Base-by-base conservation (phyloP, 1,140 invertebrate species). In the Physella acuta region DNA sequence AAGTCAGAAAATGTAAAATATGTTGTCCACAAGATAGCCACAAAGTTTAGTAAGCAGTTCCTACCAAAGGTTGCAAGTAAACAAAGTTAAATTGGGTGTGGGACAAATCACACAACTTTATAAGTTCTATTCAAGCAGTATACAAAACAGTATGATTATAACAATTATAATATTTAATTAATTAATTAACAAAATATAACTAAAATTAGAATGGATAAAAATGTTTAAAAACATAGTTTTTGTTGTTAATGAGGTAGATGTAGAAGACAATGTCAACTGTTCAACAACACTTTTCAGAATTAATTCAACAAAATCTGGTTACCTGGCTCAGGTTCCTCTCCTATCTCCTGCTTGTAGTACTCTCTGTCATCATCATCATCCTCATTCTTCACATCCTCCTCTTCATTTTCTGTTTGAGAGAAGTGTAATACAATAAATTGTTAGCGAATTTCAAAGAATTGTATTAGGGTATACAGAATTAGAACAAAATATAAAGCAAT, bases 321-420 rank as follows among this genome's bases (percentile, higher is more conserved):
- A 53, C 63, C 63, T 52, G 63, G 63, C 39, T 65, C 63, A 14
- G 63, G 63, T 65, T 51, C 63, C 49, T 65, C 44, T 51, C 63
- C 63, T 28, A 65, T 49, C 28, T 65, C 63, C 30, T 65, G 16
- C 33, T 34, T 65, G 63, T 65, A 65, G 31, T 65, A 65, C 11
- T 65, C n/a, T 26, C n/a, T 24, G 31, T 65, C 63, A 33, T 65
- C 63, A 51, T 65, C 63, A 33, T 30, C 58, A 34, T 33, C 58
- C 11, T 8, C 20, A 11, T 8, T 11, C 8, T 11, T 11, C 20
- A 44, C 8, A 44, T 11, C 8, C 8, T 20, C 39, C 8, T 20
- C 20, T 11, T 44, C 8, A 11, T 8, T 20, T 11, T 20, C 8
- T 44, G 39, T 44, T 11, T 11, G 20, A 20, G 20, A 44, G 8